Evolutionary conservation across 2,113 vertebrate genomes (phyloP).

Genomic region (Chiloscyllium plagiosum): DNA sequence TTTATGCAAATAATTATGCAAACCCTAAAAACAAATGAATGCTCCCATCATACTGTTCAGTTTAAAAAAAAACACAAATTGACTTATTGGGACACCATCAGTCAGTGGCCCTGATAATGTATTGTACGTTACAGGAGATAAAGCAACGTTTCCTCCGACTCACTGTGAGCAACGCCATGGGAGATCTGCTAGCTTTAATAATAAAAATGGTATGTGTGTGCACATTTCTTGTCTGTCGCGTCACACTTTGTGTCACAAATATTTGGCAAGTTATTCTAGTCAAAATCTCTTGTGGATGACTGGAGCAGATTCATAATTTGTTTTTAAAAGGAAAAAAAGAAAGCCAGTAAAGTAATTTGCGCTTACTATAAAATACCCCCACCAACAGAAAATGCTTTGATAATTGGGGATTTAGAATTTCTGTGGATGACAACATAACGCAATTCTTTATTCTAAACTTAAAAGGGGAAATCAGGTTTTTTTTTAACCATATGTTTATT

Average conservation of each 20-base stretch:
- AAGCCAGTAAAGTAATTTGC: background rate
- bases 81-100: background rate
- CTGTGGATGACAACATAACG: background rate
- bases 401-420: background rate
- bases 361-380: background rate
- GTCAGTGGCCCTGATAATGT: conserved; percentile 17
- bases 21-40: background rate
- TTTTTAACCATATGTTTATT: background rate
- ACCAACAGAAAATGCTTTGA: background rate
- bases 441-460: too few relatives aligned
- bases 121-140: conserved; percentile 25
- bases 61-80: background rate
- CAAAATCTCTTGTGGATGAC: background rate
- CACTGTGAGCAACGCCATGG: conserved; percentile 15
- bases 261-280: background rate
- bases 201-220: conserved; percentile 31
- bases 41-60: background rate
- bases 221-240: conserved; percentile 16
- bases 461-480: background rate
- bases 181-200: conserved; percentile 29
- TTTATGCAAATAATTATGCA: background rate
- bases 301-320: background rate
- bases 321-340: background rate
- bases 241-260: conserved; percentile 13
- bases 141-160: conserved; percentile 24